phyloP scores from a whole-genome alignment of 2,888 invertebrate genomes.

The Troilus luridus region DNA sequence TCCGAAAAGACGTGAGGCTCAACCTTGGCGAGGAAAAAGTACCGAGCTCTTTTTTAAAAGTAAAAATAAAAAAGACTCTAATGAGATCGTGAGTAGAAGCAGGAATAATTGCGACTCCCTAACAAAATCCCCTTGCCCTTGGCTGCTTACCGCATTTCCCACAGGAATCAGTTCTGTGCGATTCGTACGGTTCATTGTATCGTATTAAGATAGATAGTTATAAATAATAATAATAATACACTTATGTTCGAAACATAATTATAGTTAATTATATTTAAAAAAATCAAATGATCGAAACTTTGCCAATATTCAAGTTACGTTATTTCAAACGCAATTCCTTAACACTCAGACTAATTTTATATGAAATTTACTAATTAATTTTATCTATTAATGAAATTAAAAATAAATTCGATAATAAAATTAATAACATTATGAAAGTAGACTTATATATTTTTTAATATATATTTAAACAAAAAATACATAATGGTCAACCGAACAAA shows the following conservation, averaged over 20 bases:
- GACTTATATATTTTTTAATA: too few relatives aligned
- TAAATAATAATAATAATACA: background rate
- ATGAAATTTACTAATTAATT: too few relatives aligned
- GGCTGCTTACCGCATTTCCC: background rate
- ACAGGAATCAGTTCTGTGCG: background rate
- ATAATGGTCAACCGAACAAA: too few relatives aligned
- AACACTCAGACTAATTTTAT: too few relatives aligned
- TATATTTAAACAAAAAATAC: too few relatives aligned
- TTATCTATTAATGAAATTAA: too few relatives aligned
- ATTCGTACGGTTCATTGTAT: background rate
- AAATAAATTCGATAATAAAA: too few relatives aligned
- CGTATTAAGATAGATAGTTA: background rate
- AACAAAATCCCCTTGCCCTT: conserved; percentile 5
- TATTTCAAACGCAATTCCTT: background rate
- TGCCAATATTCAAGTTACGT: background rate
- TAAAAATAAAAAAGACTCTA: conserved; percentile 13
- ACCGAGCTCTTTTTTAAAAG: background rate
- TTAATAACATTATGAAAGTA: too few relatives aligned
- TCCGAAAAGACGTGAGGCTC: background rate
- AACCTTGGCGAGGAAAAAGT: conserved; percentile 6
- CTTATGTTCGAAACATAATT: background rate
- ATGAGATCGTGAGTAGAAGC: conserved; percentile 41
- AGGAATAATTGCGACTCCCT: conserved; percentile 29
- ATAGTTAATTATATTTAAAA: background rate
- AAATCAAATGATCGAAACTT: background rate